These are phyloP conservation scores for Channa argus DNA, from an alignment of 2,113 vertebrate genomes.

Conservation along the genomic window DNA sequence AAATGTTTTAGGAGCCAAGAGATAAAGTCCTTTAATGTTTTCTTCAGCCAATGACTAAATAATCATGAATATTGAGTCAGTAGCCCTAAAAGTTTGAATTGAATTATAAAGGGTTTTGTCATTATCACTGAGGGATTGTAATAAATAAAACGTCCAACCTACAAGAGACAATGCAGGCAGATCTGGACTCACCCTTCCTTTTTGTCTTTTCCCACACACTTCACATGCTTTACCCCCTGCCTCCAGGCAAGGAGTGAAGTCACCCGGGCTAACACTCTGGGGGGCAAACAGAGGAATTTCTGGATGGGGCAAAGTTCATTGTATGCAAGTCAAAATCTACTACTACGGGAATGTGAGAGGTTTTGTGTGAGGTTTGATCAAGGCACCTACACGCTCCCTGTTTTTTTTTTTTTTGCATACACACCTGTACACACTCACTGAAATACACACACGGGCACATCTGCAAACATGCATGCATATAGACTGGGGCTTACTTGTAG, in stretches of 20 bases:
- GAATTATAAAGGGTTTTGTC: background rate
- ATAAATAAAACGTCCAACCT: background rate
- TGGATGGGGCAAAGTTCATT: constrained; percentile 27
- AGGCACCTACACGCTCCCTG: background rate
- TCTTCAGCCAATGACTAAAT: no score
- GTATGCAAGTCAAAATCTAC: constrained; percentile 30
- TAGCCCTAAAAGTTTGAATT: background rate
- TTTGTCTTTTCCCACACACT: constrained; percentile 47
- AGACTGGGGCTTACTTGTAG: background rate
- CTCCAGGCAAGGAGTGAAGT: constrained; percentile 19
- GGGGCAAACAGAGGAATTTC: constrained; percentile 47
- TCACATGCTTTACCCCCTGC: constrained; percentile 58
- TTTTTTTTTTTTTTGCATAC: constrained; percentile 2
- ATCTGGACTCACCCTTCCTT: constrained; percentile 38
- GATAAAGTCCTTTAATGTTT: no score
- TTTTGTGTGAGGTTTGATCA: constrained; percentile 17
- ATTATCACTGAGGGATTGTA: no score
- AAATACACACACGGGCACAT: constrained; percentile 27
- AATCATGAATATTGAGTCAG: no score
- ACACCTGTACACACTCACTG: constrained; percentile 9
- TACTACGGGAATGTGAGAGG: constrained; percentile 32
- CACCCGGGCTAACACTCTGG: constrained; percentile 26
- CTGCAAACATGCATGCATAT: constrained; percentile 3
- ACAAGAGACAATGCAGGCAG: background rate
- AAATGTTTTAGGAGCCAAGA: no score